Evolutionary conservation across 2,888 invertebrate species (phyloP), one percentile per base, ranked within the genome.

Genomic region (Zele albiditarsus): DNA sequence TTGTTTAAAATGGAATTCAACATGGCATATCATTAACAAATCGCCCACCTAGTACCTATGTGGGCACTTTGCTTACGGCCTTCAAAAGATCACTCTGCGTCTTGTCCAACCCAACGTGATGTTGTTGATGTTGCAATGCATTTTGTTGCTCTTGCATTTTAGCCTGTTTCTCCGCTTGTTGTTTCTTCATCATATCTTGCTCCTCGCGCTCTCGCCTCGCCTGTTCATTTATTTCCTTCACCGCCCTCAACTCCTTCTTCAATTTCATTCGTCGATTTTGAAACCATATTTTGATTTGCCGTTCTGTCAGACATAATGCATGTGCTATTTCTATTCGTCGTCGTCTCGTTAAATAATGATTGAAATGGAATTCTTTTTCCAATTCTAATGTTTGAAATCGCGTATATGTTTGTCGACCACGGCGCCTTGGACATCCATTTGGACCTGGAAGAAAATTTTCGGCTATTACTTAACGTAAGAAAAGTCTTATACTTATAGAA

Each of bases 281-380:
- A 91, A 98, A 97, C 97, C 97, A 97, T 90, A 97, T 97, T 91
- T 97, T 97, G 89, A 97, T 98, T 92, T 98, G 98, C 86, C 98
- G 92, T 91, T 98, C 98, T 84, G 98, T 97, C 85, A 98, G 93
- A 90, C 97, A 97, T 77, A 98, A 94, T 74, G 97, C 97, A 90
- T 98, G 98, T 63, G 98, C 98, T 84, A 98, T 98, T 91, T 98
- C 98, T 91, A 98, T 98, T 91, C 98, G 93, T 90, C 98, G 94
- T 89, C 98, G 93, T 89, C 98, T 93, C 85, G 98, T 98, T 90
- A 98, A 92, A 91, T 98, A 98, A 89, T 98, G 97, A 91, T 98
- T 98, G 92, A 97, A 98, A 89, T 98, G 97, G 92, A 98, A 98
- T 92, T 98, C 98, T 91, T 98, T 98, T 91, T 98, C 98, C 90